Evolutionary conservation across 2,888 invertebrate species (phyloP), one percentile per base, ranked within the genome.

Genomic region (Ophion slaviceki): DNA sequence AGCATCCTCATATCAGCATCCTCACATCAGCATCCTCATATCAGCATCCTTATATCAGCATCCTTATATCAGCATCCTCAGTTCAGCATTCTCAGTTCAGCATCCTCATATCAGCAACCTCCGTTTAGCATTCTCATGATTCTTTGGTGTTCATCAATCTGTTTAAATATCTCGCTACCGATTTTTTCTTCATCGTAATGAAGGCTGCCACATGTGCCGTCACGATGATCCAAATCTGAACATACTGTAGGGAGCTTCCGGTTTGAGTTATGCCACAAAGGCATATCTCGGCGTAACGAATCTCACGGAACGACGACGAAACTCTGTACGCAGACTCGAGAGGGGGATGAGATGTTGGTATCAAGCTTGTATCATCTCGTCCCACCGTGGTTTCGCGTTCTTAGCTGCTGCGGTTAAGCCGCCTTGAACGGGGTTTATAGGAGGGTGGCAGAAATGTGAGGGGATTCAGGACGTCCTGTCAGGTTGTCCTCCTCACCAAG

Each of bases 381-480:
- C 76, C 47, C 62, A 62, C 66, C 53, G 82, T 57, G 81, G 82
- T 82, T 75, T 79, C 57, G 66, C 76, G 53, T 80, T 74, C 85
- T 80, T 80, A 85, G 85, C 79, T 82, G 71, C 67, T 85, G 80
- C 76, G 82, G 82, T 85, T 78, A 78, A 70, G 64, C 77, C 64
- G 64, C 59, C 62, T 53, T 53, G 57, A 79, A 70, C n/a, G 36
- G n/a, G 14, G 45, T 68, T 67, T 72, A 68, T 68, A 47, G 17
- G 32, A 74, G 17, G 59, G 45, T 62, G 64, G 68, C 72, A 71
- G 78, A 80, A 81, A 75, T 61, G 77, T 45, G 70, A 78, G 74
- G 17, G 28, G 59, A 72, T 79, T 82, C 28, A 80, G 62, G 79
- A 83, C 59, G 78, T 80, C 68, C 86, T 86, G 83, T 84, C 86